These are phyloP conservation scores for Nestor notabilis DNA, from an alignment of 2,113 vertebrate species.

Conservation along the genomic window DNA sequence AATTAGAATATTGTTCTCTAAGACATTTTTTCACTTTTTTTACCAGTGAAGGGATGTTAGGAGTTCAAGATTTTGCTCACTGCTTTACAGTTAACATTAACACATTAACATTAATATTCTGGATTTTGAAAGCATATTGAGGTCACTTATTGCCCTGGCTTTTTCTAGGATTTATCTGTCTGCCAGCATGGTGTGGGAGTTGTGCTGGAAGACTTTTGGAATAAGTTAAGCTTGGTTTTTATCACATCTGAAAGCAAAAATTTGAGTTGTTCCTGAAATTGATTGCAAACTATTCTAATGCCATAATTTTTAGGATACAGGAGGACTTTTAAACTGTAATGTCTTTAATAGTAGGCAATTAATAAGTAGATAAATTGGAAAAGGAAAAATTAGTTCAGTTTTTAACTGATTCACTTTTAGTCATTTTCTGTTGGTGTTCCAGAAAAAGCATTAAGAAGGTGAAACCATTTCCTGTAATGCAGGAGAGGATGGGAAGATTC, in stretches of 20 bases:
- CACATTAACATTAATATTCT: neutral
- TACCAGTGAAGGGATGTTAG: neutral
- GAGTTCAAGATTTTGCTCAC: neutral
- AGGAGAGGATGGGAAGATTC: neutral
- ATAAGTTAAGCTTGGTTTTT: neutral
- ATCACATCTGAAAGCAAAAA: neutral
- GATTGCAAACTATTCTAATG: constrained; percentile 24
- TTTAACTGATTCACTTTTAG: neutral
- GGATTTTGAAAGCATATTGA: neutral
- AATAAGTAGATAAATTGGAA: constrained; percentile 25
- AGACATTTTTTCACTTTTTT: neutral
- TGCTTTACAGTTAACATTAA: neutral
- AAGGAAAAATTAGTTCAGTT: neutral
- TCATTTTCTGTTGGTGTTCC: neutral
- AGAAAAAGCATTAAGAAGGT: constrained; percentile 27
- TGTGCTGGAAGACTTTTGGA: constrained; percentile 5
- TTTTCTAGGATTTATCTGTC: constrained; percentile 20
- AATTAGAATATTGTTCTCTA: neutral
- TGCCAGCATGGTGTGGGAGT: neutral
- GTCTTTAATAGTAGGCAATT: constrained; percentile 22
- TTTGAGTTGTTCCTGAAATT: constrained; percentile 16
- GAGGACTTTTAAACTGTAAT: neutral
- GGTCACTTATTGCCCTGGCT: neutral
- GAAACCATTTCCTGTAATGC: constrained; percentile 30
- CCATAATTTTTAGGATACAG: neutral